Evolutionary conservation across 2,113 vertebrate genomes (phyloP), one percentile per base, ranked within the genome.

Genomic region (Cynopterus brachyotis): DNA sequence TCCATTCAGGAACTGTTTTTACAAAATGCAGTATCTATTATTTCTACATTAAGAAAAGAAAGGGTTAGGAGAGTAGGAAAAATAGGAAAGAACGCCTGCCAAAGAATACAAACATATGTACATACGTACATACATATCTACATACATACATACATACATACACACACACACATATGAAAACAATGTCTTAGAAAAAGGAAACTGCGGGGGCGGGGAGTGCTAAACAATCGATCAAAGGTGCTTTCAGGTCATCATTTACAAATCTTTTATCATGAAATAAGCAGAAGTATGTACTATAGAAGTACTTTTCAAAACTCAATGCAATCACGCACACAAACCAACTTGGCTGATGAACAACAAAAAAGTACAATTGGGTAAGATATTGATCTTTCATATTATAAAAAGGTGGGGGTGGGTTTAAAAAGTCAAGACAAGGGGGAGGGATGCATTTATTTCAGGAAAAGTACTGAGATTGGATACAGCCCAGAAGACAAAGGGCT

Each of bases 1-100:
- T 64, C 81, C 35, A 80, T 16, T 69, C 11, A 35, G n/a, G 24
- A 70, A 37, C 17, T 81, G 67, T n/a, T 96, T 96, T 78, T 72
- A 62, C 10, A 79, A 88, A 78, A 84, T 9, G 10, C 37, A 24
- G 16, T 24, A 57, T 37, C 60, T 92, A 62, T 50, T 35, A 72
- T 84, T 79, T 84, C 45, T 59, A 24, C 2, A 42, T 60, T 42
- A 69, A 73, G 2, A 10, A 26, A 57, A 3, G 37, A 57, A 86
- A 85, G 42, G 10, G 15, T 3, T 10, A 3, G 4, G 7, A 13
- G 6, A 60, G 32, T 45, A 28, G 37, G 19, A 50, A 7, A 55
- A 26, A 32, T 9, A 81, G 73, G 40, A 59, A 94, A 83, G 50
- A 94, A 91, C 59, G 3, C 50, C 62, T 92, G 6, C 32, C 28